Evolutionary conservation across 2,888 invertebrate genomes (phyloP), one percentile per base, ranked within the genome.

Genomic region (Omphaloscelis lunosa): DNA sequence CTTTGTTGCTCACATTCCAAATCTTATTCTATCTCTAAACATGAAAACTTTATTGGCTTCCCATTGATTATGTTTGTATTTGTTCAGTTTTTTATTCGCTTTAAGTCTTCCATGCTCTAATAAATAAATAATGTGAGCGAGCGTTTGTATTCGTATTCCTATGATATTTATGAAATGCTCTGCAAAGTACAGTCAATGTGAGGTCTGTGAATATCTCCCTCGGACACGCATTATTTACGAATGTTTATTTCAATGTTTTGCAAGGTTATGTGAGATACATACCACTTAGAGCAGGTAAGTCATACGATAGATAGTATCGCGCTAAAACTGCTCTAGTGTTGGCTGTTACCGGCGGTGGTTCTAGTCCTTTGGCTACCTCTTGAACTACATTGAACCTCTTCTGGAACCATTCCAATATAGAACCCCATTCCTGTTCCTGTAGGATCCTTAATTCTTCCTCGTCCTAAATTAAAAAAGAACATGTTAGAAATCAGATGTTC

Each of bases 341-440:
- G 5, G 96, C 92, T 69, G 97, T 96, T 45, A 99, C 96, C 6
- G 97, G 94, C 0, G 98, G 98, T n/a, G 97, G 97, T 67, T 97
- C 97, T 89, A 99, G 97, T 72, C 97, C 97, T 81, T 97, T 96
- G 0, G 98, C 98, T 89, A 98, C 97, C 80, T 97, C 95, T 81
- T 99, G 97, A 81, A 97, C 97, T 0, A 98, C 97, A 89, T 97
- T 96, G 94, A 98, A 99, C 86, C 98, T 97, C 88, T 98, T 96
- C 93, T 98, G 98, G 92, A 99, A 98, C 99, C 99, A 99, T 67
- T 98, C 97, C 78, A 99, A 97, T 2, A 99, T 93, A 11, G 99
- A 99, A 92, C 98, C 98, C 99, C 99, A 99, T 92, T 98, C 98
- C 87, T 97, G 95, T 75, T 97, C 95, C 96, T 99, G 99, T 56